Percentiles rank a stretch among this genome's conserved stretches.
These are phyloP conservation scores for Macropus fuliginosus DNA, from an alignment of 2,797 vertebrate species.

Conservation along the genomic window DNA sequence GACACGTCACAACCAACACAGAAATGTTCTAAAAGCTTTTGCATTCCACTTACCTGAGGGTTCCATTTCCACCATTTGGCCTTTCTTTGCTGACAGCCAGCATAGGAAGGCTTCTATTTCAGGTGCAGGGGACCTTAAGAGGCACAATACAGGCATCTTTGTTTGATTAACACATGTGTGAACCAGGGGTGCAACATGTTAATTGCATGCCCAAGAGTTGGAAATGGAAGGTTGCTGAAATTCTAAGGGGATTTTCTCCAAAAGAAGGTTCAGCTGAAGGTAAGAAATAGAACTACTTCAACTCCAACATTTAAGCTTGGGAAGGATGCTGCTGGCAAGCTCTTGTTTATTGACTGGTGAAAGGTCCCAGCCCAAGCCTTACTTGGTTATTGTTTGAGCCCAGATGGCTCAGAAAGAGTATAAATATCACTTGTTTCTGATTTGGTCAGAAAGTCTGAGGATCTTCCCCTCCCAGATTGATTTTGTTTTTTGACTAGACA, in stretches of 20 bases:
- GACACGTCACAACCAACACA: neutral
- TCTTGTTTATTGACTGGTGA: neutral
- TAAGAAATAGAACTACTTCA: neutral
- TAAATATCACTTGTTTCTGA: too few species aligned
- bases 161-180: neutral
- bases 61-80: neutral
- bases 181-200: neutral
- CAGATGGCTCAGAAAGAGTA: neutral
- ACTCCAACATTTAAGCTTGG: neutral
- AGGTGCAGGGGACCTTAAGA: neutral
- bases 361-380: neutral
- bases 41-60: neutral
- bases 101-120: neutral
- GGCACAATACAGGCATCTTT: neutral
- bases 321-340: neutral
- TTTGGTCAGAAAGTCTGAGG: neutral
- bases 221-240: neutral
- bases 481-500: neutral
- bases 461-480: neutral
- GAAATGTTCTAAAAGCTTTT: slow-evolving; percentile 30
- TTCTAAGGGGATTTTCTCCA: neutral
- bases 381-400: neutral
- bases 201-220: neutral
- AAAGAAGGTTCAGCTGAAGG: slow-evolving; percentile 10
- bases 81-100: neutral